phyloP scores from a whole-genome alignment of 2,113 vertebrate genomes.

The Vulpes lagopus region DNA sequence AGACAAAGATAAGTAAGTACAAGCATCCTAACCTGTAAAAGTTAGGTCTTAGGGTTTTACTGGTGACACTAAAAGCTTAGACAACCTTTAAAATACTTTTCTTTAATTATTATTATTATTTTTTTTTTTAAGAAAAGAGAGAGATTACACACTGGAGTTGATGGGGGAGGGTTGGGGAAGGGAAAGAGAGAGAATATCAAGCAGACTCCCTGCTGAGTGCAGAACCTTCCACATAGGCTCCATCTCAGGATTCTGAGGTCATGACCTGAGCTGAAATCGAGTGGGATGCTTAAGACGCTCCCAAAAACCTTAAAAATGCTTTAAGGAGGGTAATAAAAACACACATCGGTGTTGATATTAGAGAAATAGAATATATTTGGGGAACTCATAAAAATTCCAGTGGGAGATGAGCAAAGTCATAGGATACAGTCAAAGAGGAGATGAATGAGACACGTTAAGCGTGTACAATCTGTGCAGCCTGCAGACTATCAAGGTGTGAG shows the following conservation, averaged over 20 bases:
- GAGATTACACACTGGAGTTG: too few relatives aligned
- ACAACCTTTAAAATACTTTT: background rate
- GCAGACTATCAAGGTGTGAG: background rate
- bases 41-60: too few relatives aligned
- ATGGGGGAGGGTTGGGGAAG: too few relatives aligned
- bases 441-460: background rate
- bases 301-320: background rate
- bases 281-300: background rate
- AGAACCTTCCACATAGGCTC: background rate
- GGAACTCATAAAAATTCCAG: background rate
- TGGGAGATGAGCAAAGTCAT: background rate
- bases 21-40: too few relatives aligned
- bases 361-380: background rate
- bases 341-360: background rate
- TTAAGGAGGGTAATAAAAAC: background rate
- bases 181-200: background rate
- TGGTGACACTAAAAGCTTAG: background rate
- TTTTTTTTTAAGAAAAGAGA: too few relatives aligned
- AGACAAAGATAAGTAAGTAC: too few relatives aligned
- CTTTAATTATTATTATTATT: too few relatives aligned
- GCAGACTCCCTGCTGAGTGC: background rate
- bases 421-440: background rate
- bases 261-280: background rate
- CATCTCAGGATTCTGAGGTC: background rate
- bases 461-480: background rate